phyloP scores from a whole-genome alignment of 2,113 vertebrate genomes.

The Entelurus aequoreus region DNA sequence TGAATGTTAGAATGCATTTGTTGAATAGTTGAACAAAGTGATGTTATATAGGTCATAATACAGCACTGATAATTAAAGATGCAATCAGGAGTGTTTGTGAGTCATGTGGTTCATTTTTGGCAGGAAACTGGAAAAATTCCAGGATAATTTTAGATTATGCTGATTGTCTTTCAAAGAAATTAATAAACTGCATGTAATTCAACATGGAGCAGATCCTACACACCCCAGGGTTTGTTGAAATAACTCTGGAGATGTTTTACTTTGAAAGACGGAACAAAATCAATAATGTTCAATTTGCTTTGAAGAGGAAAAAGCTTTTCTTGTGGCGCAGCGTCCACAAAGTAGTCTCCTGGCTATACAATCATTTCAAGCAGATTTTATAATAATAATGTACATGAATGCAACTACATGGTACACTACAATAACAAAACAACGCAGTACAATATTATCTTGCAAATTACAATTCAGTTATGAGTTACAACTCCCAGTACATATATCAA shows the following conservation, averaged over 20 bases:
- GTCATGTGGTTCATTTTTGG: slow-evolving; percentile 33
- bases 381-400: no score
- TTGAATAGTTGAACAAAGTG: no score
- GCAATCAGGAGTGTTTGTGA: no score
- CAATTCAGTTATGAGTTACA: no score
- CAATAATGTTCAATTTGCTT: slow-evolving; percentile 55
- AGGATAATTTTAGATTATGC: slow-evolving; percentile 37
- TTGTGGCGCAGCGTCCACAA: slow-evolving; percentile 35
- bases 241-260: slow-evolving; percentile 13
- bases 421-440: no score
- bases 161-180: slow-evolving; percentile 52
- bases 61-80: no score
- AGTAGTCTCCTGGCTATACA: not conserved
- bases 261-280: slow-evolving; percentile 47
- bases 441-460: no score
- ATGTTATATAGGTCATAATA: no score
- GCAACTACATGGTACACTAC: no score
- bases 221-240: slow-evolving; percentile 6
- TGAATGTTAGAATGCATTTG: no score
- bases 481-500: no score
- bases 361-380: no score
- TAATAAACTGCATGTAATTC: slow-evolving; percentile 26
- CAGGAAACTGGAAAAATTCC: slow-evolving; percentile 26
- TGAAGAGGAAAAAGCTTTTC: slow-evolving; percentile 49
- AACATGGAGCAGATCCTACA: slow-evolving; percentile 34